These are phyloP conservation scores for Grantiella picta DNA, from an alignment of 2,113 vertebrate genomes.

Conservation along the genomic window DNA sequence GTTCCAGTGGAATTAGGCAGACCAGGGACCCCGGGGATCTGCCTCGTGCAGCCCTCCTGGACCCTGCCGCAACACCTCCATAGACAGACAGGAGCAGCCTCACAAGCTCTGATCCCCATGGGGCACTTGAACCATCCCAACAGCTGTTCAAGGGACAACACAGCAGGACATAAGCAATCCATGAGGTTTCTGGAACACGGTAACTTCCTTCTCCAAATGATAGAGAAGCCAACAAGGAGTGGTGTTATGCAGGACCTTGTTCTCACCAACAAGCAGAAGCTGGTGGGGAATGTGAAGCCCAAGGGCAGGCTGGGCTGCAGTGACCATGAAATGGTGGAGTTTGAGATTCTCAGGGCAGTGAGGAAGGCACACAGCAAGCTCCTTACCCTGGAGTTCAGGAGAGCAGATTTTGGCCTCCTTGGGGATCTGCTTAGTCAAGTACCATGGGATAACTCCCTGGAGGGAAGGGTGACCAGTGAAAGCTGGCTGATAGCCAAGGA, in stretches of 20 bases:
- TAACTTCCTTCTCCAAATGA: neutral
- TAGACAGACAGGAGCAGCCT: neutral
- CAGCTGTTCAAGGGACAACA: neutral
- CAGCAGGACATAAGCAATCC: neutral
- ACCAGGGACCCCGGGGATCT: too few relatives aligned
- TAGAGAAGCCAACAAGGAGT: neutral
- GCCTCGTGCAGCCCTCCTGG: too few relatives aligned
- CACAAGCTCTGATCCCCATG: neutral
- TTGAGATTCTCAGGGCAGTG: neutral
- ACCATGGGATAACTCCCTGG: neutral
- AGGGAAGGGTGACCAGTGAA: neutral
- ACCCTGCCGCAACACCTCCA: too few relatives aligned
- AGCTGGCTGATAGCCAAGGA: neutral
- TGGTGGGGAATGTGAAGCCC: neutral
- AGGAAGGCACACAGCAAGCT: neutral
- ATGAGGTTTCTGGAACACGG: neutral
- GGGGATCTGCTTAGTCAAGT: neutral
- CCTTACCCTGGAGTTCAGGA: neutral
- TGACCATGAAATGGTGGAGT: neutral
- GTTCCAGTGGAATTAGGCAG: too few relatives aligned
- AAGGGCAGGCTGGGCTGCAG: neutral
- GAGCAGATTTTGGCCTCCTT: neutral
- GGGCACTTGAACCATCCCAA: neutral
- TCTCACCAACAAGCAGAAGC: neutral
- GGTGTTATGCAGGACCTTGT: neutral